These are phyloP conservation scores for Tuta absoluta DNA, from an alignment of 2,888 invertebrate species.

Conservation along the genomic window DNA sequence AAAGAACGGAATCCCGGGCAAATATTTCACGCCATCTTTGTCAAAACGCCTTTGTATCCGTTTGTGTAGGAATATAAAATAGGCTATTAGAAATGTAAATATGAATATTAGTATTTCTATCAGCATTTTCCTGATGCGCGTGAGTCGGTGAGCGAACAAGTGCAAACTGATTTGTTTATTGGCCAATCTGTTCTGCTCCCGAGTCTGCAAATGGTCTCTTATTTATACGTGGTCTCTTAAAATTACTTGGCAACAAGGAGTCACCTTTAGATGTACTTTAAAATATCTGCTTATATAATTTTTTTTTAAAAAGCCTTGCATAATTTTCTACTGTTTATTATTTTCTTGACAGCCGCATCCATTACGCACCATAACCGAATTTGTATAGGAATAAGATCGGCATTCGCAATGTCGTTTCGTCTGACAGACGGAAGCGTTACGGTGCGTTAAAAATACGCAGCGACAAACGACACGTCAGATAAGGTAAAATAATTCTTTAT, in stretches of 20 bases:
- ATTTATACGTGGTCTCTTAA: neutral
- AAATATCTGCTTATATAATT: too few relatives aligned
- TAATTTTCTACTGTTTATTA: too few relatives aligned
- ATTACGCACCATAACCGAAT: too few relatives aligned
- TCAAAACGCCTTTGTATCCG: slow-evolving; percentile 50
- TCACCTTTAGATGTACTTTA: too few relatives aligned
- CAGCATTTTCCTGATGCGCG: slow-evolving; percentile 48
- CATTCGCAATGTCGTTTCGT: too few relatives aligned
- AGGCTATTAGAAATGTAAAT: slow-evolving; percentile 47
- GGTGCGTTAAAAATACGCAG: too few relatives aligned
- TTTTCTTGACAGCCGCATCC: too few relatives aligned
- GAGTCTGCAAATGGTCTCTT: neutral
- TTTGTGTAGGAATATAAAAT: slow-evolving; percentile 50
- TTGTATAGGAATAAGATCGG: too few relatives aligned
- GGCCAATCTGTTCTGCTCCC: neutral
- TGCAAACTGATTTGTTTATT: slow-evolving; percentile 9
- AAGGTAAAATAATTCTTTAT: too few relatives aligned
- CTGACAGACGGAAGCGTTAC: too few relatives aligned
- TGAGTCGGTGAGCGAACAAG: neutral
- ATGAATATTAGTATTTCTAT: slow-evolving; percentile 57
- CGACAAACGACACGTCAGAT: too few relatives aligned
- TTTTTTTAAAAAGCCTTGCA: too few relatives aligned
- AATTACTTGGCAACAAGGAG: neutral
- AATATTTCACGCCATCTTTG: slow-evolving; percentile 52
- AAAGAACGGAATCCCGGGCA: slow-evolving; percentile 60